Evolutionary conservation across 2,888 invertebrate species (phyloP).

Genomic region (Anthrax anthrax): DNA sequence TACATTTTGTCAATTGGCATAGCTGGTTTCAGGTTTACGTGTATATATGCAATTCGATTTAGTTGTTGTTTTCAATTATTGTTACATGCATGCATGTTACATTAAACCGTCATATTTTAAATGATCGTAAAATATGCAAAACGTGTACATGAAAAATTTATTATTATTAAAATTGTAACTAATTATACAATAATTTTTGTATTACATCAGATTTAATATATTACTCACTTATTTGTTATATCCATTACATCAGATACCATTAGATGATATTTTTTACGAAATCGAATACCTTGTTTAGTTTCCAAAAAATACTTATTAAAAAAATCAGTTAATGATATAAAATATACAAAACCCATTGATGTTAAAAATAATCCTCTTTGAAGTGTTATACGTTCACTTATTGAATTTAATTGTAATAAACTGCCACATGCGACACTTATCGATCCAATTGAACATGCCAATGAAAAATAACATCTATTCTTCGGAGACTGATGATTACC

Average conservation of each 20-base stretch:
- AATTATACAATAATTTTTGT: no score
- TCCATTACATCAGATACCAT: conserved; percentile 53
- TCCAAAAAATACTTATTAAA: conserved; percentile 45
- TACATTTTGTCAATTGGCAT: no score
- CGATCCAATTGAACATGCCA: conserved; percentile 33
- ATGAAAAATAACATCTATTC: conserved; percentile 27
- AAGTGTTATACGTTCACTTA: conserved; percentile 42
- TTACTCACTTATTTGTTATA: conserved; percentile 58
- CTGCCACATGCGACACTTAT: conserved; percentile 32
- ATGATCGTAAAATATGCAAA: no score
- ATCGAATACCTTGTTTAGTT: conserved; percentile 42
- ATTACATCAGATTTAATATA: no score
- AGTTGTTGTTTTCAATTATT: no score
- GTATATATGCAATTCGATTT: no score
- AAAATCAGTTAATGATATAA: conserved; percentile 50
- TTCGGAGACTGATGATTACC: not conserved
- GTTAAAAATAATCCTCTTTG: conserved; percentile 47
- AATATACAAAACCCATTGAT: conserved; percentile 49
- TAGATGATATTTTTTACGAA: conserved; percentile 49
- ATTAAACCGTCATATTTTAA: no score
- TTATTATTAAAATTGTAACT: no score
- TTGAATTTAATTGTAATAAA: conserved; percentile 29
- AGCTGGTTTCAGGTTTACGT: no score
- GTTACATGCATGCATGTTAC: no score
- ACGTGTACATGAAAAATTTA: no score